Base-by-base conservation (phyloP, 2,113 vertebrate genomes). In the Embiotoca jacksoni region DNA sequence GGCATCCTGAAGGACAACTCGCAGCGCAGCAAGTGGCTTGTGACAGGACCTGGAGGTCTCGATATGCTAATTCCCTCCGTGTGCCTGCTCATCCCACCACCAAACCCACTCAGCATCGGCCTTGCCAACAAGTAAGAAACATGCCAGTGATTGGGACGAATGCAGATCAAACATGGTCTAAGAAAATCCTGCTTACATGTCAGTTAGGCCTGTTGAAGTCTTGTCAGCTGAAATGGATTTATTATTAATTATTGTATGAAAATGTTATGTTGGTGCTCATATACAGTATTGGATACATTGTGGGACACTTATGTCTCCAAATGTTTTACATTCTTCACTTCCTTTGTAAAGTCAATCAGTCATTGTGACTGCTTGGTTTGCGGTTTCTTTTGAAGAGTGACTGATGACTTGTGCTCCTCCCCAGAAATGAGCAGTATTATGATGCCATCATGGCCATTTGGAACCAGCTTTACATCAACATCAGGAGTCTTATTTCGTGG, bases 401-500 rank as follows among this genome's bases (percentile, higher is more conserved):
- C 39, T 77, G 15, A 71, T 39, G 32, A 5, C 57, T 55, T 88
- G 32, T 71, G 10, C 23, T 63, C 1, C n/a, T 62, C 79, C 41
- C 68, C 83, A 99, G 98, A 91, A 99, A 97, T 58, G 97, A 99
- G 80, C 96, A 98, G 86, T 99, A 96, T 85, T 99, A 97, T 2
- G 98, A 99, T 59, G 96, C 97, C 80, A 97, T 99, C 93, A 88
- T 99, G 93, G 83, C 91, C 76, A 90, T 99, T 72, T 99, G 97
- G 97, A 98, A 96, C 90, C 97, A 99, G 92, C 93, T 98, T 9
- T 98, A 96, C 85, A 97, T 99, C 93, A 99, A 99, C 93, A 98
- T 99, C 93, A 99, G 97, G 94, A 98, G 97, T 83, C 92, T 99
- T 91, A 96, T 99, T 37, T 97, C 98, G 11, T 99, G 98, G 98